Conservation (phyloP, 2,888 invertebrate genomes). For the Pseudococcus jackbeardsleyi region DNA sequence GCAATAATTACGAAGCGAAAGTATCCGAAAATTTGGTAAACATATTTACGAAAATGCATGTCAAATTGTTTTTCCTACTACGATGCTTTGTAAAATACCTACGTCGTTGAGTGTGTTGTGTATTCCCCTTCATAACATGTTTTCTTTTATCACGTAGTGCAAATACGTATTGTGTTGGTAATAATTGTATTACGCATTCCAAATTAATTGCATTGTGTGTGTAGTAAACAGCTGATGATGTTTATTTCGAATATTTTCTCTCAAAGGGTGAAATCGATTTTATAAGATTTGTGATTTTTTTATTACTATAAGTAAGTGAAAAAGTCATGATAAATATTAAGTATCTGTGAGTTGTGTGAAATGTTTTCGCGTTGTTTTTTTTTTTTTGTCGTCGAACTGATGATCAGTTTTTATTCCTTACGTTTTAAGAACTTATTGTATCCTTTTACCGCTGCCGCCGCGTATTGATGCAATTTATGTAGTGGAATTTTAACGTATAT, state of each 20-base stretch:
- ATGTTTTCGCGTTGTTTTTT: constrained; percentile 9
- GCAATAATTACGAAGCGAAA: neutral
- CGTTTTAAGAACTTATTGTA: neutral
- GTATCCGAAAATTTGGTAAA: constrained; percentile 31
- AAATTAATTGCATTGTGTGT: neutral
- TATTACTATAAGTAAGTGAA: neutral
- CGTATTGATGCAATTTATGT: constrained; percentile 4
- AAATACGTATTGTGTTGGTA: constrained; percentile 31
- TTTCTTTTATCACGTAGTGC: neutral
- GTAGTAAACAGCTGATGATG: neutral
- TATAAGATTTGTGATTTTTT: neutral
- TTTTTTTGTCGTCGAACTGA: neutral
- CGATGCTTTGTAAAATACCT: neutral
- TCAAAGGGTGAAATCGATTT: neutral
- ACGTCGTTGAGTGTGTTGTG: neutral
- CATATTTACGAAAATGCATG: constrained; percentile 21
- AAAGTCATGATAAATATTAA: neutral
- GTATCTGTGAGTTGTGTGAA: neutral
- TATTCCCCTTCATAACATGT: constrained; percentile 21
- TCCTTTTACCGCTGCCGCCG: neutral
- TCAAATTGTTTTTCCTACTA: neutral
- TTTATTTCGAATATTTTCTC: neutral
- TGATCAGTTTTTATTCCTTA: constrained; percentile 3
- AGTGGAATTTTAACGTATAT: constrained; percentile 9
- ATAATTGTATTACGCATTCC: constrained; percentile 7